Conservation (phyloP, 2,888 invertebrate species). For the Cotesia congregata region DNA sequence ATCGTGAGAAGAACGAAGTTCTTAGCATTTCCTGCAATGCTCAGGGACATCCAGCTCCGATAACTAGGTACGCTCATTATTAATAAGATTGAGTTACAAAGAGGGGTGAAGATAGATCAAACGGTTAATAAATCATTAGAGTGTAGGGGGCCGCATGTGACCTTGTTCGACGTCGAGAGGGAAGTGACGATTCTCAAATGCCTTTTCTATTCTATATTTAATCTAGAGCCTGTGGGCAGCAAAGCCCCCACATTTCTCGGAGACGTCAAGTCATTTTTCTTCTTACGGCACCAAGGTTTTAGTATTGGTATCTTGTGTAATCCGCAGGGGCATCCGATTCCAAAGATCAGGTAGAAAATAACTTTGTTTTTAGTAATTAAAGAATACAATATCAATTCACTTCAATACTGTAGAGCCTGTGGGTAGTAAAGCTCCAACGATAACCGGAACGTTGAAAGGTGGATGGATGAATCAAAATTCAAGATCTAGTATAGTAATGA, state of each 20-base stretch:
- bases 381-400: background rate
- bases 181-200: slow-evolving; percentile 22
- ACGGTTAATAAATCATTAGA: background rate
- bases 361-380: slow-evolving; percentile 18
- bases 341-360: slow-evolving; percentile 77
- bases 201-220: background rate
- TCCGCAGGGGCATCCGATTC: slow-evolving; percentile 81
- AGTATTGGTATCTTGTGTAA: slow-evolving; percentile 77
- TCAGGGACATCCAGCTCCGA: slow-evolving; percentile 72
- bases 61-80: slow-evolving; percentile 68
- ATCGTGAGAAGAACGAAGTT: slow-evolving; percentile 59
- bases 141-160: slow-evolving; percentile 33
- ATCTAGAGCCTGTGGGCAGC: slow-evolving; percentile 59
- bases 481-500: slow-evolving; percentile 77
- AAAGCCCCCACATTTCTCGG: slow-evolving; percentile 61
- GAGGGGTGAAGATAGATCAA: background rate
- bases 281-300: slow-evolving; percentile 51
- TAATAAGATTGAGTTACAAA: slow-evolving; percentile 16
- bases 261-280: slow-evolving; percentile 59
- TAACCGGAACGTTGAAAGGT: slow-evolving; percentile 78
- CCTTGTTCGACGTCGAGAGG: slow-evolving; percentile 30
- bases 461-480: slow-evolving; percentile 78
- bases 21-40: slow-evolving; percentile 71
- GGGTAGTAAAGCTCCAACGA: slow-evolving; percentile 78
- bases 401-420: slow-evolving; percentile 70